A percentile compares a stretch with the other conserved stretches of the same genome.
Evolutionary conservation across 2,113 vertebrate species (phyloP).

Genomic region (Alexandromys fortis): DNA sequence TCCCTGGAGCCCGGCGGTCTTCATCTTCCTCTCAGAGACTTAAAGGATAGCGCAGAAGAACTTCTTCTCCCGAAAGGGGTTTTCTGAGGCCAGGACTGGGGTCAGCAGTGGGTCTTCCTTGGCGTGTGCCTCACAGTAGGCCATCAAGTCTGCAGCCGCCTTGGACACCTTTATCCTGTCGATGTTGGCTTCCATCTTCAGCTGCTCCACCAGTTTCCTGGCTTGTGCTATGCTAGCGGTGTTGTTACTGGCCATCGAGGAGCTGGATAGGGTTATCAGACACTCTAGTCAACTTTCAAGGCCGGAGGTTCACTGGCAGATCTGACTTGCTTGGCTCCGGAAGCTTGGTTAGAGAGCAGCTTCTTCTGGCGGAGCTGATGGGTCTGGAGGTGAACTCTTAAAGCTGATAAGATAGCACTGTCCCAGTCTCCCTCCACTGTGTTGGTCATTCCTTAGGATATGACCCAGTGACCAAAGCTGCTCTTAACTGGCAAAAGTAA

Average conservation of each 20-base stretch:
- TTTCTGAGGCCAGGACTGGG: constrained; percentile 97
- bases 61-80: constrained; percentile 99
- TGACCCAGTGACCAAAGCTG: too few species aligned
- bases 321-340: too few species aligned
- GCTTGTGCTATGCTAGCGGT: too few species aligned
- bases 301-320: too few species aligned
- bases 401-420: not conserved
- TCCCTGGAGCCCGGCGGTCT: constrained; percentile 86
- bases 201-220: too few species aligned
- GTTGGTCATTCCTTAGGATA: not conserved
- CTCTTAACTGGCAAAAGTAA: not conserved
- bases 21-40: constrained; percentile 83
- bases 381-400: too few species aligned
- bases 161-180: constrained; percentile 99
- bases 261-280: too few species aligned
- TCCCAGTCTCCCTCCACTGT: not conserved
- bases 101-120: constrained; percentile 98
- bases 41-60: constrained; percentile 99
- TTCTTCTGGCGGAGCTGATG: too few species aligned
- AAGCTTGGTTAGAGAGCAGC: too few species aligned
- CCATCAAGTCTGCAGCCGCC: constrained; percentile 97
- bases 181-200: too few species aligned
- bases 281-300: too few species aligned
- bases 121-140: constrained; percentile 98
- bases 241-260: too few species aligned